These are phyloP conservation scores for Aphelinus certus DNA, from an alignment of 1,140 invertebrate genomes.

Conservation along the genomic window DNA sequence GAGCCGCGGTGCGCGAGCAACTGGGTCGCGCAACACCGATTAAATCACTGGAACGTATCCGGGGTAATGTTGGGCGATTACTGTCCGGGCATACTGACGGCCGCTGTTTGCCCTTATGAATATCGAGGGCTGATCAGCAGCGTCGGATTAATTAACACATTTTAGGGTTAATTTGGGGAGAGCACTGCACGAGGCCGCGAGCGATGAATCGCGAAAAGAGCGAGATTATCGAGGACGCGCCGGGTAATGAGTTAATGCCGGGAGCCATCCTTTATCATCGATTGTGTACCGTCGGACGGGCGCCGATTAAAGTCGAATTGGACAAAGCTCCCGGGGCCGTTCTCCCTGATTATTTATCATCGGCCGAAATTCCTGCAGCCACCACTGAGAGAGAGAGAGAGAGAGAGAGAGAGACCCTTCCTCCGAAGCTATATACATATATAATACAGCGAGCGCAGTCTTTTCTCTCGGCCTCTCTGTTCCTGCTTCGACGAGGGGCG, in stretches of 20 bases:
- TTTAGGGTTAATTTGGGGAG: conserved; percentile 18
- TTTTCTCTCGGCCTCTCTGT: too few species aligned
- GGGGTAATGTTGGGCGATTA: too few species aligned
- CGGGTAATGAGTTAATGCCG: conserved; percentile 17
- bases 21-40: too few species aligned
- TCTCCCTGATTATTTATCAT: conserved; percentile 7
- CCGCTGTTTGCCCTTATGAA: background rate
- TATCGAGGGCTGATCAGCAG: background rate
- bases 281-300: background rate
- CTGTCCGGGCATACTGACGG: too few species aligned
- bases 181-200: background rate
- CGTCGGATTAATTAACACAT: conserved; percentile 36
- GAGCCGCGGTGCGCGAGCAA: too few species aligned
- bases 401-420: too few species aligned
- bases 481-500: too few species aligned
- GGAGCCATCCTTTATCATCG: conserved; percentile 4
- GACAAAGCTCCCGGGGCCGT: too few species aligned
- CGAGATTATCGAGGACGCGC: background rate
- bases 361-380: background rate
- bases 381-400: background rate
- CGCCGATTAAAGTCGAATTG: background rate
- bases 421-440: too few species aligned
- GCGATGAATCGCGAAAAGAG: background rate
- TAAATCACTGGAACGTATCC: too few species aligned
- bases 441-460: too few species aligned